Evolutionary conservation across 2,797 vertebrate genomes (phyloP), one percentile per base, ranked within the genome.

Genomic region (Columba guinea): DNA sequence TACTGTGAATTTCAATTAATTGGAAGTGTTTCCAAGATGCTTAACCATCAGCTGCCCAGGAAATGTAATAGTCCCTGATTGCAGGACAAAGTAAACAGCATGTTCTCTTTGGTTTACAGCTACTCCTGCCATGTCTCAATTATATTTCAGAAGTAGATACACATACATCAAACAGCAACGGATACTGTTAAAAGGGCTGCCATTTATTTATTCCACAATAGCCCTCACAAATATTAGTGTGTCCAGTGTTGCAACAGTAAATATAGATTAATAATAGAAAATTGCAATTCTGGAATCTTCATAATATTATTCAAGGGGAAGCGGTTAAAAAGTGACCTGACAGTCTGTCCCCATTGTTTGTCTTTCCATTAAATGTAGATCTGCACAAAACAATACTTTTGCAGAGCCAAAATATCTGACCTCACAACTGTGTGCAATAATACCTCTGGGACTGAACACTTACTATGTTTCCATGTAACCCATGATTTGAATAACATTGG

Each of bases 21-120:
- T 96, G 92, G 95, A 98, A 98, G 93, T 94, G 95, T 94, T 96
- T 96, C 96, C 74, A 96, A 97, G 95, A 95, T 56, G 87, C 68
- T 96, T 92, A 52, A 58, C 78, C 94, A 93, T 93, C 84, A 94
- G 86, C 96, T 97, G 96, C 97, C 97, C 95, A 56, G 90, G 94
- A 95, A 94, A 96, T 59, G 97, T 95, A 98, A 98, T 96, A 97
- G 97, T 80, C 82, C 87, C 30, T 96, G 97, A 95, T 97, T 97
- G 96, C 86, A 97, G 93, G 89, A 97, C 98, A 98, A 97, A 98
- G 97, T 97, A 97, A 98, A 97, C 97, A 97, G 96, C 96, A 95
- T 95, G 95, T 97, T 98, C 93, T 93, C 96, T 93, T 97, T 98
- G 97, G 97, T 97, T 93, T 92, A 44, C 53, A 89, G 84, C 97